Evolutionary conservation across 1,140 invertebrate genomes (phyloP).

Genomic region (Zaprionus capensis): DNA sequence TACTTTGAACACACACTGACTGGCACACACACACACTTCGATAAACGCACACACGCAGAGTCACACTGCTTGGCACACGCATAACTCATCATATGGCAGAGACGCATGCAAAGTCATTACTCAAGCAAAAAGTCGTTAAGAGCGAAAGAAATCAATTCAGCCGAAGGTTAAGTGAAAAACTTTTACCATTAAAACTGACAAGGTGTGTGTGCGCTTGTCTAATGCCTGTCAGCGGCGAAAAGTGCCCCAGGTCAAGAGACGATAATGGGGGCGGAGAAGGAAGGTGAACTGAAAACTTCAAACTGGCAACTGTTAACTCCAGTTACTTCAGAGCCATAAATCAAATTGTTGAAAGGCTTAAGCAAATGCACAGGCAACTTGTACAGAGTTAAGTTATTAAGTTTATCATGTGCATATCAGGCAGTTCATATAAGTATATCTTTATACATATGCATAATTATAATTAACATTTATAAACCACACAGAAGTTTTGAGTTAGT

Average conservation of each 20-base stretch:
- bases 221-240: constrained; percentile 38
- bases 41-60: constrained; percentile 9
- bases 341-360: constrained; percentile 32
- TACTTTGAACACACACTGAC: constrained; percentile 12
- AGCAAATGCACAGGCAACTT: neutral
- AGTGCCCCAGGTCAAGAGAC: constrained; percentile 33
- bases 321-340: constrained; percentile 30
- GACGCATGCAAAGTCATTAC: constrained; percentile 76
- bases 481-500: no score
- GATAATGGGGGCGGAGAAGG: neutral
- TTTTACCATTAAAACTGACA: constrained; percentile 74
- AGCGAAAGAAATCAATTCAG: constrained; percentile 70
- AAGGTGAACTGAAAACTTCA: constrained; percentile 20
- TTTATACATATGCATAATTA: no score
- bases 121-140: constrained; percentile 75
- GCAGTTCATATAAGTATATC: neutral
- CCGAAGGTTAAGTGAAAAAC: constrained; percentile 78
- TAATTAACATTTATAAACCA: no score
- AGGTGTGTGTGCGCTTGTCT: constrained; percentile 35
- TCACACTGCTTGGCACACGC: constrained; percentile 9
- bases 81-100: constrained; percentile 63
- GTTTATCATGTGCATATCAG: neutral
- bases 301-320: constrained; percentile 21
- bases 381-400: constrained; percentile 7
- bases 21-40: constrained; percentile 4